phyloP scores from a whole-genome alignment of 2,113 vertebrate species.

The Cyrtonyx montezumae region DNA sequence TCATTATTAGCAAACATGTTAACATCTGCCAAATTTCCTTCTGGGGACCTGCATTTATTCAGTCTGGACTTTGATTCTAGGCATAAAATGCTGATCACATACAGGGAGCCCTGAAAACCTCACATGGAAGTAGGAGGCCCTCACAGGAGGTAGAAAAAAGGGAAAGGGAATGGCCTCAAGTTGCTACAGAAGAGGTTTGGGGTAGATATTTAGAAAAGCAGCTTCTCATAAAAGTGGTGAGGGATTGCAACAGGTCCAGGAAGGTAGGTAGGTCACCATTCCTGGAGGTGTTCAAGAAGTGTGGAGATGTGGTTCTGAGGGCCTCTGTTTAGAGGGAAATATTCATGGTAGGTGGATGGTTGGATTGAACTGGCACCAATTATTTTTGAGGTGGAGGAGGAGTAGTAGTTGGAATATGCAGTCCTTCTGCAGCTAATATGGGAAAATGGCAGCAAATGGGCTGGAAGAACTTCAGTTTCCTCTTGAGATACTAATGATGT shows the following conservation, averaged over 20 bases:
- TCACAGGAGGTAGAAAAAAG: neutral
- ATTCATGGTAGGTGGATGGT: too few species aligned
- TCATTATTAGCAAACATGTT: neutral
- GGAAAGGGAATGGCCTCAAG: too few species aligned
- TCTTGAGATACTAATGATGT: neutral
- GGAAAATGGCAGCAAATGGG: neutral
- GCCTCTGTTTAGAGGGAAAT: too few species aligned
- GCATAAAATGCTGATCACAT: neutral
- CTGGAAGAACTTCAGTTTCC: neutral
- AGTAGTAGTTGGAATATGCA: neutral
- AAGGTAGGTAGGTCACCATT: too few species aligned
- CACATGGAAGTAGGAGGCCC: neutral
- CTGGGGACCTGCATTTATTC: neutral
- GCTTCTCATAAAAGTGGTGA: too few species aligned
- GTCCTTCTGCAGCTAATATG: accelerated
- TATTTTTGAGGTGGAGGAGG: neutral
- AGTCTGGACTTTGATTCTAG: neutral
- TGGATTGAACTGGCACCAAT: neutral
- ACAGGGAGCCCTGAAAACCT: neutral
- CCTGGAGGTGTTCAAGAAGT: too few species aligned
- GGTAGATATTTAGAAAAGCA: too few species aligned
- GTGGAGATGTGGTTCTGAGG: too few species aligned
- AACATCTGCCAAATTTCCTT: neutral
- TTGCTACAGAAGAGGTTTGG: too few species aligned
- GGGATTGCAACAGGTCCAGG: too few species aligned